Evolutionary conservation across 2,113 vertebrate species (phyloP).

Genomic region (Peromyscus leucopus): DNA sequence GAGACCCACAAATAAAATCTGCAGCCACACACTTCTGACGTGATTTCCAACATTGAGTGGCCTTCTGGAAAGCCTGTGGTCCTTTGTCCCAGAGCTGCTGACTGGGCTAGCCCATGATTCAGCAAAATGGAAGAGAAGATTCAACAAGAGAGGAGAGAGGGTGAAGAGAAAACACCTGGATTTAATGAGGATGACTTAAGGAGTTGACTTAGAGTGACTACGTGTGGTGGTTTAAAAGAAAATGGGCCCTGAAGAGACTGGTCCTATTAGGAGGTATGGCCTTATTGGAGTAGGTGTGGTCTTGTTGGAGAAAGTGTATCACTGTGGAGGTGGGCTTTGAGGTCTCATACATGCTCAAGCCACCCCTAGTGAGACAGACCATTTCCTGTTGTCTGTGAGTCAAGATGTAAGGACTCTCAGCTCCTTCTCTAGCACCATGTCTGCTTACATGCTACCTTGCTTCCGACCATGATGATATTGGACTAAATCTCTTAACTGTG

Average conservation of each 20-base stretch:
- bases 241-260: background rate
- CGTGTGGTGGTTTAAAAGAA: background rate
- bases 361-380: background rate
- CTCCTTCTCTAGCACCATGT: background rate
- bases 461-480: background rate
- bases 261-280: background rate
- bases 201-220: background rate
- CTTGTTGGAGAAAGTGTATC: background rate
- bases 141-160: background rate
- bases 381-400: background rate
- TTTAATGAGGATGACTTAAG: background rate
- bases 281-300: background rate
- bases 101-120: background rate
- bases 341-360: background rate
- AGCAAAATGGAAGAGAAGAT: background rate
- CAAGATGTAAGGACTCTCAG: background rate
- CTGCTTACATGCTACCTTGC: background rate
- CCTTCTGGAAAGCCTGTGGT: background rate
- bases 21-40: background rate
- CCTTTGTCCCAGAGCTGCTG: background rate
- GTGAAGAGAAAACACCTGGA: background rate
- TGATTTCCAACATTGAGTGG: background rate
- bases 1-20: background rate
- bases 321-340: background rate
- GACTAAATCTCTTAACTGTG: background rate